phyloP scores from a whole-genome alignment of 1,140 invertebrate genomes.

The Oryctes rhinoceros region DNA sequence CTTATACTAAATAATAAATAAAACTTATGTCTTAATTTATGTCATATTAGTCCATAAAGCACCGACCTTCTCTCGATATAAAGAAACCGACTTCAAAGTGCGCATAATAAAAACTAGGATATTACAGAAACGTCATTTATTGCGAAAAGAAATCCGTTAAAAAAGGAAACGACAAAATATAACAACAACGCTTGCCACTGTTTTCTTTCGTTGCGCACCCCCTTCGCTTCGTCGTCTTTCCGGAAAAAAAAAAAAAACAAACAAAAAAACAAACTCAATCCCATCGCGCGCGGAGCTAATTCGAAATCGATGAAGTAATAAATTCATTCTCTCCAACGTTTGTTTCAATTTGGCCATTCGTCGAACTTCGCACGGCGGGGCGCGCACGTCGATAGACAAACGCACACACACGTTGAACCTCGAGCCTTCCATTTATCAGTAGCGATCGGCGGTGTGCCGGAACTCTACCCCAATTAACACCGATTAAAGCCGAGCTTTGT shows the following conservation, averaged over 20 bases:
- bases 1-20: too few relatives aligned
- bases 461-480: slow-evolving; percentile 40
- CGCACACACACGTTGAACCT: slow-evolving; percentile 14
- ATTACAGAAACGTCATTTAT: too few relatives aligned
- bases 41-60: too few relatives aligned
- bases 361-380: not conserved
- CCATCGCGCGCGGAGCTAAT: slow-evolving; percentile 40
- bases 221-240: not conserved
- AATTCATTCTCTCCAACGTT: slow-evolving; percentile 44
- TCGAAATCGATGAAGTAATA: slow-evolving; percentile 44
- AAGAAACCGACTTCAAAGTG: too few relatives aligned
- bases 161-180: not conserved
- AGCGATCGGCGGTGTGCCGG: slow-evolving; percentile 30
- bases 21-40: too few relatives aligned
- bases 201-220: not conserved
- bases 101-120: too few relatives aligned
- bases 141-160: not conserved
- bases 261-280: not conserved
- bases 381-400: slow-evolving; percentile 12
- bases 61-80: too few relatives aligned
- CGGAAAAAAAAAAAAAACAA: slow-evolving; percentile 33
- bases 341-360: slow-evolving; percentile 42
- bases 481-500: slow-evolving; percentile 42
- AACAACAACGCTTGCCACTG: not conserved
- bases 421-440: slow-evolving; percentile 28